Conservation (phyloP, 2,113 vertebrate species). For the Parotia lawesii region DNA sequence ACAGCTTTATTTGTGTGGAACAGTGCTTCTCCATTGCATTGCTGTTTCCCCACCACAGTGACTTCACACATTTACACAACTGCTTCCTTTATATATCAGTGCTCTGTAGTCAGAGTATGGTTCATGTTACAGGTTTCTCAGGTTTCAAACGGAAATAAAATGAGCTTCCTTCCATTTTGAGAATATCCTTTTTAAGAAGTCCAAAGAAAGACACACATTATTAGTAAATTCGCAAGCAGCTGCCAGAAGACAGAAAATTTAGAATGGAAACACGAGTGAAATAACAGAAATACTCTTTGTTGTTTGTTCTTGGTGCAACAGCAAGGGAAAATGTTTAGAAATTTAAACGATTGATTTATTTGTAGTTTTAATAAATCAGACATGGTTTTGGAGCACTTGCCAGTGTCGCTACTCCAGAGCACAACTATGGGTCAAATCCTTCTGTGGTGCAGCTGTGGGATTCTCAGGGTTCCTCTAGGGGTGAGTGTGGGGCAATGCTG, state of each 20-base stretch:
- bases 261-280: conserved; percentile 53
- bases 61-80: conserved; percentile 39
- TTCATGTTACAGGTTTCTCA: conserved; percentile 73
- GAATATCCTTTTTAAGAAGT: conserved; percentile 64
- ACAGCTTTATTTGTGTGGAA: conserved; percentile 3
- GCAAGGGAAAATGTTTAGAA: conserved; percentile 55
- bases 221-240: conserved; percentile 57
- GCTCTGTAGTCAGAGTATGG: conserved; percentile 61
- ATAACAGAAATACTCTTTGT: conserved; percentile 58
- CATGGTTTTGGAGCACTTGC: conserved; percentile 45
- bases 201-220: conserved; percentile 65
- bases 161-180: conserved; percentile 71
- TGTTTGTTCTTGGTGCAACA: conserved; percentile 50
- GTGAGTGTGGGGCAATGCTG: neutral
- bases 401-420: neutral
- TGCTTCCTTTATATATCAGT: conserved; percentile 45
- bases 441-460: neutral
- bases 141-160: conserved; percentile 72
- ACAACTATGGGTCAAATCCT: neutral
- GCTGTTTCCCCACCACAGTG: neutral
- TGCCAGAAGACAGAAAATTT: conserved; percentile 70
- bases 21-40: conserved; percentile 14
- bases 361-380: conserved; percentile 64
- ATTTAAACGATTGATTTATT: conserved; percentile 64
- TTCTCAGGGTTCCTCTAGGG: neutral